Evolutionary conservation across 2,888 invertebrate species (phyloP), one percentile per base, ranked within the genome.

Genomic region (Luperina nickerlii): DNA sequence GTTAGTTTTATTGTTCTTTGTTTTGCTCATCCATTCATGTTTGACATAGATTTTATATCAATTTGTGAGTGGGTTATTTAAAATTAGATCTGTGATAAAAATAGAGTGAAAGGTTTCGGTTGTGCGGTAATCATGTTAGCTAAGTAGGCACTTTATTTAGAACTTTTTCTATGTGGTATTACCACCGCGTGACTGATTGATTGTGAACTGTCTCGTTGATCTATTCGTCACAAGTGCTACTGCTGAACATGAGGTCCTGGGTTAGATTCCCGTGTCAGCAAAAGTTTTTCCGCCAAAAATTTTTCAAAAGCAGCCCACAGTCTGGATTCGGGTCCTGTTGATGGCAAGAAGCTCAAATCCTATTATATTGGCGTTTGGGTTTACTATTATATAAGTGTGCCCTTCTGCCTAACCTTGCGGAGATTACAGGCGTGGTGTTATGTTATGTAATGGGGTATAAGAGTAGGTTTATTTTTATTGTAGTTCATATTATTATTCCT

Each of bases 1-100:
- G 48, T 67, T 75, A 68, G 65, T 87, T 84, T 88, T 87, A 81
- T 82, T 87, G 73, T 73, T 76, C 78, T 81, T 84, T 83, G 82
- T 88, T 81, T 75, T 82, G n/a, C 57, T 73, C 81, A 48, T 63
- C 68, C 74, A 86, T 89, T 87, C 76, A 76, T 73, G 67, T 82
- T 71, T 87, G 76, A 81, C 86, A 80, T 63, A 75, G 48, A 74
- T 87, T 84, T 76, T 73, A 67, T 84, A 73, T 72, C 57, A 87
- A 70, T 68, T 76, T 65, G 66, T 74, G 73, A 76, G 42, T 68
- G 42, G 63, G 75, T 84, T 84, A 87, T 70, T 63, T 87, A 84
- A 87, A 84, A 84, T 69, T 73, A 42, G 48, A 60, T 45, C 63
- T 32, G 57, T 48, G 18, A 18, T 32, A 18, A 24, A 62, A 57